phyloP scores from a whole-genome alignment of 2,888 invertebrate genomes.

The Tinea trinotella region DNA sequence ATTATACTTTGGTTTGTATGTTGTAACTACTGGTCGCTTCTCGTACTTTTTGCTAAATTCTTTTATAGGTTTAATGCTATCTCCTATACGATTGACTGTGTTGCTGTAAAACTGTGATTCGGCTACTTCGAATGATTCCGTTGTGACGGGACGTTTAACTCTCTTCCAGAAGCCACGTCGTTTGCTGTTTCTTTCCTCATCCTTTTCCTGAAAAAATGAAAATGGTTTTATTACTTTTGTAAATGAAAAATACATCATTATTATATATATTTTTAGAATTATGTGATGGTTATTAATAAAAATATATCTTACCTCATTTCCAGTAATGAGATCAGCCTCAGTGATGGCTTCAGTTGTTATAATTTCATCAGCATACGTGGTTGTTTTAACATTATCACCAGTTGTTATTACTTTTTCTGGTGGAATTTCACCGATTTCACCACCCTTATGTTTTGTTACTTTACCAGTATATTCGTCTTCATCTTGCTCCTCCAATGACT shows the following conservation, averaged over 20 bases:
- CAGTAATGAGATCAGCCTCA: conserved; percentile 25
- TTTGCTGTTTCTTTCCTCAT: conserved; percentile 38
- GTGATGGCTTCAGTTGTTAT: conserved; percentile 37
- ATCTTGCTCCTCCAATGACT: conserved; percentile 64
- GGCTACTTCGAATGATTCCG: conserved; percentile 82
- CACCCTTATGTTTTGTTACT: conserved; percentile 66
- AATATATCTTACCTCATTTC: conserved; percentile 38
- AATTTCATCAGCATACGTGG: conserved; percentile 25
- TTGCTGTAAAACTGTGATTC: conserved; percentile 80
- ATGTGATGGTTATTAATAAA: background rate
- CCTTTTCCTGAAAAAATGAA: conserved; percentile 35
- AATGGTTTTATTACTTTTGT: background rate
- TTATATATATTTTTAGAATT: too few relatives aligned
- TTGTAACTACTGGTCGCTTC: conserved; percentile 43
- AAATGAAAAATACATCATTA: background rate
- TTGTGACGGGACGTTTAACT: conserved; percentile 69
- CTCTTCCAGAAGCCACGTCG: conserved; percentile 84
- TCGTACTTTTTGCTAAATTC: conserved; percentile 29
- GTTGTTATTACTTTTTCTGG: conserved; percentile 58
- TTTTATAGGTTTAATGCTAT: conserved; percentile 35
- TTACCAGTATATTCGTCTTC: conserved; percentile 59
- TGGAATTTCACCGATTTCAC: conserved; percentile 67
- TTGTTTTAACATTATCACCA: conserved; percentile 42
- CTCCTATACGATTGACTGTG: conserved; percentile 68
- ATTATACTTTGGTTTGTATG: conserved; percentile 48